Conservation (phyloP, 2,888 invertebrate genomes). For the Trimorus sp. region DNA sequence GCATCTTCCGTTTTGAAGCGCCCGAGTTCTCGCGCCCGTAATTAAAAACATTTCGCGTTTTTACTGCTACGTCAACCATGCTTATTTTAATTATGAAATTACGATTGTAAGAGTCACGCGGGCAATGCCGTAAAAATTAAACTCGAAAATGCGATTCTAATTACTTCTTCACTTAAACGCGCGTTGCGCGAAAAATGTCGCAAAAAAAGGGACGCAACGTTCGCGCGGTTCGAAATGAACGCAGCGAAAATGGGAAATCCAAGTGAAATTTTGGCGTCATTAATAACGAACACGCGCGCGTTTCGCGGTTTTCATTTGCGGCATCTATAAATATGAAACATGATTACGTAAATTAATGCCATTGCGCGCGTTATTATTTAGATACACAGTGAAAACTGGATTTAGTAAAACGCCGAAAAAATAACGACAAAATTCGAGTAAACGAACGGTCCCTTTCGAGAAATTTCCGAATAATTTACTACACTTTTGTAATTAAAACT, state of each 20-base stretch:
- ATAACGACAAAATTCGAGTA: no score
- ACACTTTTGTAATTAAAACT: no score
- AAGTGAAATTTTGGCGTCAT: conserved; percentile 30
- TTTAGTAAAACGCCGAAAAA: no score
- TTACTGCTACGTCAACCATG: conserved; percentile 32
- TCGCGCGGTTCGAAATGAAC: conserved; percentile 17
- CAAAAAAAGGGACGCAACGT: not conserved
- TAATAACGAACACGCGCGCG: conserved; percentile 25
- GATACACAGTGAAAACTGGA: no score
- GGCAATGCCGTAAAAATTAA: conserved; percentile 36
- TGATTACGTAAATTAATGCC: conserved; percentile 58
- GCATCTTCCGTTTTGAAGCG: no score
- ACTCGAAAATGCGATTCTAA: conserved; percentile 46
- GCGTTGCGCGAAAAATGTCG: not conserved
- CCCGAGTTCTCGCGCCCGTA: conserved; percentile 12
- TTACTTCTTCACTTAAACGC: conserved; percentile 27
- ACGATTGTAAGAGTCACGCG: conserved; percentile 25
- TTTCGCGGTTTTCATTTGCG: conserved; percentile 29
- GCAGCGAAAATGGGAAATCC: conserved; percentile 11
- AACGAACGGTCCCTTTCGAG: no score
- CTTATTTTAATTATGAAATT: conserved; percentile 52
- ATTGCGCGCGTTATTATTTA: conserved; percentile 32
- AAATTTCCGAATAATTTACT: no score
- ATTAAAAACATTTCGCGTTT: conserved; percentile 28
- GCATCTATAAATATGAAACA: conserved; percentile 52